Conservation (phyloP, 37 sponge, comb jelly and placozoan species). For the Halisarca cf. caerulea region DNA sequence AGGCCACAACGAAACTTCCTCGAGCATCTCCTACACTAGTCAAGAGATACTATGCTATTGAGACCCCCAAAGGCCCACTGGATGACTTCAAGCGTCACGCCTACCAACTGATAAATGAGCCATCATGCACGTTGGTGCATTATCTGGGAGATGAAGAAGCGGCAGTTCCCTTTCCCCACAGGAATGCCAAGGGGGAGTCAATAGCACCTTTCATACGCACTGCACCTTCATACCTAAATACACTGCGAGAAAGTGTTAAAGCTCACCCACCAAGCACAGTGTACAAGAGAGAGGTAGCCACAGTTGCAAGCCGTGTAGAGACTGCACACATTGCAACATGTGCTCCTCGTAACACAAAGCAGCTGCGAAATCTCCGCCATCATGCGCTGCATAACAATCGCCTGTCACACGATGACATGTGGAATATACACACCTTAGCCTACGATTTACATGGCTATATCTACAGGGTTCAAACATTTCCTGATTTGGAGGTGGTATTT, state of each 20-base stretch:
- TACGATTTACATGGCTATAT: slow-evolving; percentile 46
- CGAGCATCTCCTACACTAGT: neutral
- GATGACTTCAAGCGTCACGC: slow-evolving; percentile 15
- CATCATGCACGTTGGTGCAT: neutral
- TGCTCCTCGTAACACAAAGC: slow-evolving; percentile 39
- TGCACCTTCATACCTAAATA: neutral
- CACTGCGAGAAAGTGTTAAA: neutral
- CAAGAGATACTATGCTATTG: slow-evolving; percentile 15
- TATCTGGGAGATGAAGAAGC: slow-evolving; percentile 5
- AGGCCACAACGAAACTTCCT: slow-evolving; percentile 27
- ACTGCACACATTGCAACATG: neutral
- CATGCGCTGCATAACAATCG: neutral
- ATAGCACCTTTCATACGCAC: neutral
- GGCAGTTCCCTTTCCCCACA: neutral
- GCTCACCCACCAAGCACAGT: neutral
- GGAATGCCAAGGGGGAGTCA: neutral
- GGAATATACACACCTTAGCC: slow-evolving; percentile 51
- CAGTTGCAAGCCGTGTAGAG: neutral
- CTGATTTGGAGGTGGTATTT: slow-evolving; percentile 41
- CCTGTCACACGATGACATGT: slow-evolving; percentile 49
- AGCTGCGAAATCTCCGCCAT: slow-evolving; percentile 43
- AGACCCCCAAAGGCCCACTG: neutral
- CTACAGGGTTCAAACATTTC: slow-evolving; percentile 32
- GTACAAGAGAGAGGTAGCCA: slow-evolving; percentile 18
- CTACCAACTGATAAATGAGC: neutral